Percentiles rank a stretch among this genome's conserved stretches.
These are phyloP conservation scores for Denticeps clupeoides DNA, from an alignment of 2,797 vertebrate genomes.

Conservation along the genomic window DNA sequence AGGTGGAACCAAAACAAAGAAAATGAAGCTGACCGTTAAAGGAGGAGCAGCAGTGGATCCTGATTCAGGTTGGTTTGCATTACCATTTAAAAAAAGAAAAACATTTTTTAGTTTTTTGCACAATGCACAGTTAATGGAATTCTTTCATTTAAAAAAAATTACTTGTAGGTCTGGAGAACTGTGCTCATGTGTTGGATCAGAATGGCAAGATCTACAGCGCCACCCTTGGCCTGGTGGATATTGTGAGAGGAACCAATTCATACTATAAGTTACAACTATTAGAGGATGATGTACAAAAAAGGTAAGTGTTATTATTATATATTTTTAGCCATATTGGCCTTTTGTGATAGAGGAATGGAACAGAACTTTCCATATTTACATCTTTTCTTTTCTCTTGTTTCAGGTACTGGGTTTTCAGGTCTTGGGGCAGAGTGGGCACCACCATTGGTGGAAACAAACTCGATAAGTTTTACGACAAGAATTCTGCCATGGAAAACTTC, in stretches of 20 bases:
- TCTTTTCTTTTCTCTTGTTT: no score
- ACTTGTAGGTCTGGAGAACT: constrained; percentile 91
- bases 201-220: constrained; percentile 91
- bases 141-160: no score
- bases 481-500: constrained; percentile 86
- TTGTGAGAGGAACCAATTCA: constrained; percentile 89
- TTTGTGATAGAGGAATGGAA: not conserved
- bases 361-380: no score
- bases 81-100: not conserved
- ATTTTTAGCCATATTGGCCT: no score
- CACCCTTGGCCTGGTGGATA: constrained; percentile 89
- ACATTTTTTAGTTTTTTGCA: no score
- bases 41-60: constrained; percentile 95
- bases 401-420: constrained; percentile 97
- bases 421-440: constrained; percentile 94
- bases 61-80: constrained; percentile 81
- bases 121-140: no score
- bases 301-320: constrained; percentile 47
- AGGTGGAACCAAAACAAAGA: constrained; percentile 87
- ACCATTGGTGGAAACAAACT: constrained; percentile 91
- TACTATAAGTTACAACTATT: constrained; percentile 95
- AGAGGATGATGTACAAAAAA: constrained; percentile 86
- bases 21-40: constrained; percentile 95
- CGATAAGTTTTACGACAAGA: constrained; percentile 86
- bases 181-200: constrained; percentile 90